These are phyloP conservation scores for Coleophora flavipennella DNA, from an alignment of 2,888 invertebrate genomes.

Conservation along the genomic window DNA sequence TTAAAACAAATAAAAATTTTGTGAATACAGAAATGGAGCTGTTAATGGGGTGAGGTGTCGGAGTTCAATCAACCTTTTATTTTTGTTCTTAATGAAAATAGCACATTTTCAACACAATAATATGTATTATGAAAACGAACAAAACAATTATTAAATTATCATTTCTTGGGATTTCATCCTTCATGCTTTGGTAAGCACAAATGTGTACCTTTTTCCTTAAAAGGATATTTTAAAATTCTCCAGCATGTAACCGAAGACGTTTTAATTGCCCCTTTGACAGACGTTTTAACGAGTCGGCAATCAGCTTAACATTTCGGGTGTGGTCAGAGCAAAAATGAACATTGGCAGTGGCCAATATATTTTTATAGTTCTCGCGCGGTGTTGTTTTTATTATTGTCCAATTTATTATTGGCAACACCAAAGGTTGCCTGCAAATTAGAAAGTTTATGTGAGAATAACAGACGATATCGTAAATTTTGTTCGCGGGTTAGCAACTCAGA, in stretches of 20 bases:
- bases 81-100: too few species aligned
- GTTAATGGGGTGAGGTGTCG: too few species aligned
- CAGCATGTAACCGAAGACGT: neutral
- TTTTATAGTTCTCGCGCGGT: constrained; percentile 59
- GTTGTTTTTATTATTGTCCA: constrained; percentile 59
- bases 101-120: too few species aligned
- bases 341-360: constrained; percentile 53
- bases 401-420: constrained; percentile 26
- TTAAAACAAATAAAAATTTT: too few species aligned
- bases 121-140: too few species aligned
- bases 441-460: constrained; percentile 59
- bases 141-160: too few species aligned
- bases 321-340: constrained; percentile 55
- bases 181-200: too few species aligned
- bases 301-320: constrained; percentile 50
- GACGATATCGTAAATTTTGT: constrained; percentile 62
- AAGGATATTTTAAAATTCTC: too few species aligned
- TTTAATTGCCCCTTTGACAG: constrained; percentile 72
- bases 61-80: too few species aligned
- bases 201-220: too few species aligned
- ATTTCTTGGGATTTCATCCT: too few species aligned
- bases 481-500: constrained; percentile 46
- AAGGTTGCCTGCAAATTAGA: constrained; percentile 53
- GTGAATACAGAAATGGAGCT: too few species aligned
- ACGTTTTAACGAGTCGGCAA: constrained; percentile 52